Evolutionary conservation across 2,888 invertebrate species (phyloP).

Genomic region (Dorcus hopei): DNA sequence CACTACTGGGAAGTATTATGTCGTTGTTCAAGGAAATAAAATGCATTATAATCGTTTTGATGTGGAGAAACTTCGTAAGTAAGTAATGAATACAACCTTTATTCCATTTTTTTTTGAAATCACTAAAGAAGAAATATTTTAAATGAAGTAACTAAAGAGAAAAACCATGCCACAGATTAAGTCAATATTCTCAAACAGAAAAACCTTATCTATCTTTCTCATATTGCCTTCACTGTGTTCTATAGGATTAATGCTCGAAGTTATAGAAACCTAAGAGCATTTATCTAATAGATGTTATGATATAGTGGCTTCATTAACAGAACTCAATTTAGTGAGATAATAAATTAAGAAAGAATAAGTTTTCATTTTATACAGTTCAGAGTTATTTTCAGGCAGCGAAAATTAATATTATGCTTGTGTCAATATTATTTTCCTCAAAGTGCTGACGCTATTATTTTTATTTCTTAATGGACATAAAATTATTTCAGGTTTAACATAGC

Average conservation of each 20-base stretch:
- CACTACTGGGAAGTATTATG: conserved; percentile 30
- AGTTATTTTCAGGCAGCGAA: background rate
- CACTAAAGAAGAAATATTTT: no score
- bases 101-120: background rate
- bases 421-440: no score
- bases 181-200: no score
- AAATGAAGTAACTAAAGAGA: no score
- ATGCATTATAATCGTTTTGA: conserved; percentile 26
- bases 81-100: background rate
- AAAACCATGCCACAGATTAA: no score
- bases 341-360: background rate
- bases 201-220: no score
- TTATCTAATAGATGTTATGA: no score
- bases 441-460: conserved; percentile 16
- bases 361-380: background rate
- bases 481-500: conserved; percentile 26
- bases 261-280: no score
- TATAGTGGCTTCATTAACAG: no score
- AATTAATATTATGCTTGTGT: background rate
- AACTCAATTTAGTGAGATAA: no score
- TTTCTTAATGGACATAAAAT: background rate
- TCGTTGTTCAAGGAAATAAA: conserved; percentile 26
- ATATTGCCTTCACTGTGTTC: no score
- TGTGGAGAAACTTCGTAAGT: conserved; percentile 3
- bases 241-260: no score